Percentiles rank a stretch among this genome's conserved stretches.
phyloP scores from a whole-genome alignment of 2,113 vertebrate genomes.

The Lepus timidus region DNA sequence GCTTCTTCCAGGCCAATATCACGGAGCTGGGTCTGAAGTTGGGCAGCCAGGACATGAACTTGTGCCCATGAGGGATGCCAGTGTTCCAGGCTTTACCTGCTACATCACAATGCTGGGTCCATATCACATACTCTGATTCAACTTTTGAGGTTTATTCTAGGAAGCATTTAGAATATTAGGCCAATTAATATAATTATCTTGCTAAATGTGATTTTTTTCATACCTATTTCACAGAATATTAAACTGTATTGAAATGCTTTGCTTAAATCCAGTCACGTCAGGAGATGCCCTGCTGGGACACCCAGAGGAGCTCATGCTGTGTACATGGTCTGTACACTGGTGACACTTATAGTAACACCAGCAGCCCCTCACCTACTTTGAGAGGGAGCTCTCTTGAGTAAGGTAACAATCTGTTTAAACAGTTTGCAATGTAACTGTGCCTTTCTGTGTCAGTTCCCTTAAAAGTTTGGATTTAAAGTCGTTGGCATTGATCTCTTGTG shows the following conservation, averaged over 20 bases:
- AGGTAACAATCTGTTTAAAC: fast-evolving
- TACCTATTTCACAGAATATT: background rate
- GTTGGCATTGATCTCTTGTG: background rate
- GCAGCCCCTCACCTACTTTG: fast-evolving
- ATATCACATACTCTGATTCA: too few relatives aligned
- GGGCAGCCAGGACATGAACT: too few relatives aligned
- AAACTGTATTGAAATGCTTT: fast-evolving
- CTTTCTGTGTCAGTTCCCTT: too few relatives aligned
- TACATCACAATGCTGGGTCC: too few relatives aligned
- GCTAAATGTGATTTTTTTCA: fast-evolving
- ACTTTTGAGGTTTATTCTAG: fast-evolving
- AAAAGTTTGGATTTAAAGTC: background rate
- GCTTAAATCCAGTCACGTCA: fast-evolving
- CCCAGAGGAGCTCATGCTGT: too few relatives aligned
- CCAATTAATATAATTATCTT: fast-evolving
- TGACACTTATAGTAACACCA: too few relatives aligned
- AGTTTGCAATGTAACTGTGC: fast-evolving
- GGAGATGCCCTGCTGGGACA: fast-evolving
- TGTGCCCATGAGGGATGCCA: too few relatives aligned
- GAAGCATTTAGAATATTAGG: fast-evolving
- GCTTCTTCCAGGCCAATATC: too few relatives aligned
- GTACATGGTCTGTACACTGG: too few relatives aligned
- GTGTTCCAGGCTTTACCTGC: too few relatives aligned
- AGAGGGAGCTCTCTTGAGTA: too few relatives aligned
- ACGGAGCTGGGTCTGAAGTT: too few relatives aligned